A percentile compares a stretch with the other conserved stretches of the same genome.
Evolutionary conservation across 2,888 invertebrate genomes (phyloP).

Genomic region (Erebia ligea): DNA sequence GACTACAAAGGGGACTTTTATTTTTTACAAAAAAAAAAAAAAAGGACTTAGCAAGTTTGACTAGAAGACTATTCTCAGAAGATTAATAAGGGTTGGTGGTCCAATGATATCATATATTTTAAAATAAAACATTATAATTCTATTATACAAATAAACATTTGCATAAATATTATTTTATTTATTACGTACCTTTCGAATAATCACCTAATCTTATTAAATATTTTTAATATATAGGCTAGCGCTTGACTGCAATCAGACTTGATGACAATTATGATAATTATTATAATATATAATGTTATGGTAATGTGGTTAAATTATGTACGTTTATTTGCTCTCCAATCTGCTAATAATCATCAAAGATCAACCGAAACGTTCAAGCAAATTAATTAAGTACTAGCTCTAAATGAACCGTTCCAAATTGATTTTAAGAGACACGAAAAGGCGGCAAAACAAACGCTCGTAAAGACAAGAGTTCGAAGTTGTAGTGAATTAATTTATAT

Average conservation of each 20-base stretch:
- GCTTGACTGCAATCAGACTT: neutral
- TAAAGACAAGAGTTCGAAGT: slow-evolving; percentile 21
- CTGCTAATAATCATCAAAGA: slow-evolving; percentile 26
- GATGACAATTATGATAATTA: neutral
- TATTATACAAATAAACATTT: too few species aligned
- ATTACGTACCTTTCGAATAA: too few species aligned
- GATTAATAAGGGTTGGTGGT: too few species aligned
- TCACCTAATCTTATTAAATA: too few species aligned
- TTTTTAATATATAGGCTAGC: too few species aligned
- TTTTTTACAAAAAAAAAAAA: too few species aligned
- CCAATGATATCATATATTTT: too few species aligned
- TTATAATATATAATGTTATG: neutral
- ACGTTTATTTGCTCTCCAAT: slow-evolving; percentile 38
- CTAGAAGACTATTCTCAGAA: too few species aligned
- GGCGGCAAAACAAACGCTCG: slow-evolving; percentile 38
- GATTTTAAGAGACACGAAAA: slow-evolving; percentile 38
- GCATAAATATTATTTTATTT: too few species aligned
- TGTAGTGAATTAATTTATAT: slow-evolving; percentile 27
- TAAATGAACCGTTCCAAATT: slow-evolving; percentile 35
- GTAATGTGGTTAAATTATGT: slow-evolving; percentile 30
- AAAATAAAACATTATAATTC: too few species aligned
- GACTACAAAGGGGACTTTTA: too few species aligned
- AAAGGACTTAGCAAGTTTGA: too few species aligned
- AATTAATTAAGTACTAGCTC: slow-evolving; percentile 36
- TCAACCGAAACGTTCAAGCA: slow-evolving; percentile 32